Evolutionary conservation across 2,888 invertebrate genomes (phyloP).

Genomic region (Exephanes ischioxanthus): DNA sequence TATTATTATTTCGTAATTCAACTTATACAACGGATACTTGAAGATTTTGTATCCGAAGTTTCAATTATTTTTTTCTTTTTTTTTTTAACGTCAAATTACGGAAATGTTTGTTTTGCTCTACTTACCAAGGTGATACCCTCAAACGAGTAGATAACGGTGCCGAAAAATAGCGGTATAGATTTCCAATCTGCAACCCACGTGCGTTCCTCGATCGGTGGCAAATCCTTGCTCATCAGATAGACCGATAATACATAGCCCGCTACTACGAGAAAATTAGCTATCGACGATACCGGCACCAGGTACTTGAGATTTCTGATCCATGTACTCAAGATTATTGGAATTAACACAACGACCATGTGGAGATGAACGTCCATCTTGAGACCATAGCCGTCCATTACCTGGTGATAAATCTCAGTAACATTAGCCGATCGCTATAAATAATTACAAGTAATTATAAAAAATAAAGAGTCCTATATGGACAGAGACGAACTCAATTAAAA

Average conservation of each 20-base stretch:
- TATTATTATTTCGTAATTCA: slow-evolving; percentile 16
- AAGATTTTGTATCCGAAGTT: background rate
- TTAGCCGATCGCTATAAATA: background rate
- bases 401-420: slow-evolving; percentile 58
- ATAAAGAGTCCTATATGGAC: background rate
- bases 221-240: slow-evolving; percentile 90
- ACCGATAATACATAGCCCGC: slow-evolving; percentile 91
- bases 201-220: slow-evolving; percentile 89
- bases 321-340: slow-evolving; percentile 91
- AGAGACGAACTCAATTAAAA: background rate
- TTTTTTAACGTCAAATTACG: background rate
- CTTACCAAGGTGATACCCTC: slow-evolving; percentile 97
- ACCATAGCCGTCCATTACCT: slow-evolving; percentile 90
- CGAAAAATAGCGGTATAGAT: slow-evolving; percentile 95
- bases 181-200: slow-evolving; percentile 88
- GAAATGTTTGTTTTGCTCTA: slow-evolving; percentile 57
- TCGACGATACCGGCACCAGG: slow-evolving; percentile 91
- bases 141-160: slow-evolving; percentile 98
- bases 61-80: background rate
- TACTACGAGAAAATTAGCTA: slow-evolving; percentile 92
- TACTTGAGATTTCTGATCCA: slow-evolving; percentile 92
- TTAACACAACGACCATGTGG: slow-evolving; percentile 91
- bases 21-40: background rate
- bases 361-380: slow-evolving; percentile 88
- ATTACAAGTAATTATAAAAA: background rate